Evolutionary conservation across 1,140 invertebrate species (phyloP), one percentile per base, ranked within the genome.

Genomic region (Penaeus indicus): DNA sequence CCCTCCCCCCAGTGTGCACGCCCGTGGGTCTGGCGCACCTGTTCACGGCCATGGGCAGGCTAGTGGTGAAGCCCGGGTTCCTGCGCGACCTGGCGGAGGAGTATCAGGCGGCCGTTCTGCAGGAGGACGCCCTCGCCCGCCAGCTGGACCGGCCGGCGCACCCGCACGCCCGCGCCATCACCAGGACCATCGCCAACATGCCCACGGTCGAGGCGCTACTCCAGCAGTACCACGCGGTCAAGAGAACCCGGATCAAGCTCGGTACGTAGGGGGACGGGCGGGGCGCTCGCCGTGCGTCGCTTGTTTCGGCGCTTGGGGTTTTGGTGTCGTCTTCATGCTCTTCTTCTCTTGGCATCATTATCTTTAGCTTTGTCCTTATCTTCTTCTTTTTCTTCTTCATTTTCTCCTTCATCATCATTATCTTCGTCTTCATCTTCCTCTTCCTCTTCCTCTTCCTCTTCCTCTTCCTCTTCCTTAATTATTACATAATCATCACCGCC

Each of bases 21-120:
- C 98, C 98, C 0, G 93, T 98, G 84, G 98, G 98, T 78, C 98
- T 99, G 93, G 96, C 97, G 63, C 95, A 95, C 90, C 93, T 99
- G 84, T 99, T 99, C 92, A 96, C 97, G 85, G 96, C 98, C 27
- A 96, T 98, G 54, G 97, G 97, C 77, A 95, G 96, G 89, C 96
- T 98, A 91, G 94, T 99, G 64, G 96, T 97, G 42, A 98, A 98
- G 93, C 97, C 98, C 11, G 87, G 90, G 22, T 86, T 84, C 27
- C 69, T 87, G 61, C 27, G 85, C 38, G 88, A 87, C 72, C 62
- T 90, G 25, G 79, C 82, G 21, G 90, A 89, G 22, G 90, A 89
- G 63, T 63, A 87, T 47, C 88, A 89, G 69, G 90, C 84, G 32
- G 85, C 88, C 3, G 38, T 86, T 19, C 22, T 90, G 19, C n/a